Evolutionary conservation across 2,113 vertebrate species (phyloP).

Genomic region (Oceanodroma tethys): DNA sequence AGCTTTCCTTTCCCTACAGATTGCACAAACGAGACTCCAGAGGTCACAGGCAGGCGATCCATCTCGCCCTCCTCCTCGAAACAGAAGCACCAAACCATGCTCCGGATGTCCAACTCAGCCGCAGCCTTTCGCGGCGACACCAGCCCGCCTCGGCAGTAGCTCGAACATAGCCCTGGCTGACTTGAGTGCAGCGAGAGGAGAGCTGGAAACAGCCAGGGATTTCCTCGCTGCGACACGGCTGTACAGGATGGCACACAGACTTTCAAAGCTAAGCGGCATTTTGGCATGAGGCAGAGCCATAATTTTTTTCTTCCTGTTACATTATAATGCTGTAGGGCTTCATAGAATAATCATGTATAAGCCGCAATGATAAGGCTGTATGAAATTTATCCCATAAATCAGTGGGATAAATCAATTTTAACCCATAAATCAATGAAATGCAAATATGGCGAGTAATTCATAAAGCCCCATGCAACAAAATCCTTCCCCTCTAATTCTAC

Average conservation of each 20-base stretch:
- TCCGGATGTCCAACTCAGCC: rapidly evolving
- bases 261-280: neutral
- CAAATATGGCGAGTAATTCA: neutral
- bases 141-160: neutral
- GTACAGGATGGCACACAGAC: neutral
- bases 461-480: neutral
- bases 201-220: neutral
- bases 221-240: rapidly evolving
- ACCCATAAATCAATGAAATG: neutral
- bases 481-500: neutral
- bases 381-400: neutral
- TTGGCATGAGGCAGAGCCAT: neutral
- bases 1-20: neutral
- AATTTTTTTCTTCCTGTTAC: neutral
- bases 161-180: neutral
- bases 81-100: neutral
- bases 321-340: neutral
- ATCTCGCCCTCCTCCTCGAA: neutral
- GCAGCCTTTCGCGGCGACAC: neutral
- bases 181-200: neutral
- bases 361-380: neutral
- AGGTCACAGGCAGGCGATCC: neutral
- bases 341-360: neutral
- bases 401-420: neutral
- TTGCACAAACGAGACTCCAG: neutral